These are phyloP conservation scores for Nicator chloris DNA, from an alignment of 2,113 vertebrate genomes.

Conservation along the genomic window DNA sequence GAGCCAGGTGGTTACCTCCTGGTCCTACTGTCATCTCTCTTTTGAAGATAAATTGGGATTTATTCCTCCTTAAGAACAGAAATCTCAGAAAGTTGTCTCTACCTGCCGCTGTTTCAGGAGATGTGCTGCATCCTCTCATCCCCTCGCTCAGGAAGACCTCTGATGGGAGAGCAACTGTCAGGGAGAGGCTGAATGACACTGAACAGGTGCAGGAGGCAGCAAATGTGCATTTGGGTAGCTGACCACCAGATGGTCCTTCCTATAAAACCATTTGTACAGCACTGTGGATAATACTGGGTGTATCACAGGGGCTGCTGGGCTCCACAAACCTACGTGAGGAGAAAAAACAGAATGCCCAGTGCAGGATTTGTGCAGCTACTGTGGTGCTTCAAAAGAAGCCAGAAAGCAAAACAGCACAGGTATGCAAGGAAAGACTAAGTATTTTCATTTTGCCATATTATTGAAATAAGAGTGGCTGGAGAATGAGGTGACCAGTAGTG, in stretches of 20 bases:
- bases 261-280: not conserved
- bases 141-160: not conserved
- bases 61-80: not conserved
- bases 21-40: rapidly evolving
- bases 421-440: not conserved
- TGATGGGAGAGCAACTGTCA: not conserved
- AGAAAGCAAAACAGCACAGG: not conserved
- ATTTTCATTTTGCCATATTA: not conserved
- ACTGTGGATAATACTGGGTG: rapidly evolving
- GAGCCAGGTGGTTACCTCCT: not conserved
- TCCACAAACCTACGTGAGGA: rapidly evolving
- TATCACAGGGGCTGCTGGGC: not conserved
- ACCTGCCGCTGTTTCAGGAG: rapidly evolving
- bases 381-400: not conserved
- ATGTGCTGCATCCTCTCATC: rapidly evolving
- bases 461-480: not conserved
- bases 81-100: not conserved
- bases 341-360: not conserved
- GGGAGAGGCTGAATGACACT: not conserved
- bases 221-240: not conserved
- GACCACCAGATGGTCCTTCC: not conserved
- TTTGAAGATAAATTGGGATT: not conserved
- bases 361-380: not conserved
- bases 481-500: rapidly evolving
- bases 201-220: not conserved